Conservation (phyloP, 2,113 vertebrate genomes). For the Arvicanthis niloticus region DNA sequence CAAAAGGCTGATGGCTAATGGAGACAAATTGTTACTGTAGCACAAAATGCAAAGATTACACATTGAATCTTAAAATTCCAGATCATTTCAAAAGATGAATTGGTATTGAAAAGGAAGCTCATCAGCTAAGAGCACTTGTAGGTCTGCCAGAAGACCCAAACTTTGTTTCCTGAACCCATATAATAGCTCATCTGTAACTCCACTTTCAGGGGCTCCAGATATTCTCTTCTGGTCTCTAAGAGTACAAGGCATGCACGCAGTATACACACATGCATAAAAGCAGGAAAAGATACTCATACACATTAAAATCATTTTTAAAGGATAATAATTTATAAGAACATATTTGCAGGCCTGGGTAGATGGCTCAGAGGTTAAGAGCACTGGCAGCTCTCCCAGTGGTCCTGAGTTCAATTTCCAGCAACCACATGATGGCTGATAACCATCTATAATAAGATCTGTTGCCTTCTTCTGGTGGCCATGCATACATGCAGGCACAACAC, state of each 20-base stretch:
- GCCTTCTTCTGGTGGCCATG: too few species aligned
- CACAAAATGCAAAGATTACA: not conserved
- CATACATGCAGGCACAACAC: too few species aligned
- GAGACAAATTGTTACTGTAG: not conserved
- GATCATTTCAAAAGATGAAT: not conserved
- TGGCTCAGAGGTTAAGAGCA: too few species aligned
- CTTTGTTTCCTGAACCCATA: not conserved
- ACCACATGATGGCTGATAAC: too few species aligned
- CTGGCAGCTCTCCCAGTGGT: too few species aligned
- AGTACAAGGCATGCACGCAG: not conserved
- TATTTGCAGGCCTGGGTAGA: not conserved
- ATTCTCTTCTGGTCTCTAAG: not conserved
- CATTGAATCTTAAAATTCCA: not conserved
- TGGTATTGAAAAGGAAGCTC: not conserved
- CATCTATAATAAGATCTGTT: too few species aligned
- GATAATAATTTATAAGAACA: not conserved
- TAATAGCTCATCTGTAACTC: not conserved
- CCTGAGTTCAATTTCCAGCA: too few species aligned
- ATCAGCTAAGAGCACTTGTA: not conserved
- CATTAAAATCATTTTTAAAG: not conserved
- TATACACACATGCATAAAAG: not conserved
- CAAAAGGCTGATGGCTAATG: not conserved
- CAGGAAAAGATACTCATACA: not conserved
- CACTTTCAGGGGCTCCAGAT: not conserved
- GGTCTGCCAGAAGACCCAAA: not conserved